A percentile compares a stretch with the other conserved stretches of the same genome.
Conservation (phyloP, 2,888 invertebrate species). For the Vannuccia rotundouncinata region DNA sequence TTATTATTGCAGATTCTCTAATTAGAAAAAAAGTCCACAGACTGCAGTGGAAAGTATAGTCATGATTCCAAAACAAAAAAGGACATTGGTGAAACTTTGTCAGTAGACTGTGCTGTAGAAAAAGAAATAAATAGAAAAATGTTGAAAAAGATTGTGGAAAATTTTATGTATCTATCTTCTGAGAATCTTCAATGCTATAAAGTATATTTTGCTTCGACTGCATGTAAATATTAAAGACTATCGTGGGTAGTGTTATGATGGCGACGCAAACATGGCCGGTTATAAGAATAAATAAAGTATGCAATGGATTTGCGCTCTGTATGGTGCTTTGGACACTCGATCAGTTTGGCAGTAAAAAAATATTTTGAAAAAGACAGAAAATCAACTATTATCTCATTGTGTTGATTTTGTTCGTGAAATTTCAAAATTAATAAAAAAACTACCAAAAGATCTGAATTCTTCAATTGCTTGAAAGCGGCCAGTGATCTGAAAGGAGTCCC, state of each 20-base stretch:
- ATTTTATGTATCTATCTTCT: background rate
- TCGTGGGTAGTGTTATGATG: background rate
- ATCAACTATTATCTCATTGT: background rate
- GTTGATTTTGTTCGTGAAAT: slow-evolving; percentile 7
- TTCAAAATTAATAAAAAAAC: background rate
- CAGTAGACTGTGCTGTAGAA: background rate
- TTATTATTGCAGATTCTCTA: background rate
- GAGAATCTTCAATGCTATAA: no score
- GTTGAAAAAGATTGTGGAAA: background rate
- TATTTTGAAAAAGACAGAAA: background rate
- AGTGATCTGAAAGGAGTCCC: background rate
- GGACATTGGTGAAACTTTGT: background rate
- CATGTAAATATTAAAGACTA: no score
- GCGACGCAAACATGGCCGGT: background rate
- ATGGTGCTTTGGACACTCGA: background rate
- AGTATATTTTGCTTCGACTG: no score
- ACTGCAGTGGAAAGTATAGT: background rate
- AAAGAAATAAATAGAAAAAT: background rate
- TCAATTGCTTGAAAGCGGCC: background rate
- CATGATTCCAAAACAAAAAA: no score
- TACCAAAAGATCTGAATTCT: background rate
- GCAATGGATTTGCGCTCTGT: background rate
- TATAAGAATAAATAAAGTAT: background rate
- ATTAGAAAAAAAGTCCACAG: background rate
- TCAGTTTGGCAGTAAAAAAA: background rate